Percentiles rank a stretch among this genome's conserved stretches.
Conservation (phyloP, 2,797 vertebrate genomes). For the Benthosema pterotum region DNA sequence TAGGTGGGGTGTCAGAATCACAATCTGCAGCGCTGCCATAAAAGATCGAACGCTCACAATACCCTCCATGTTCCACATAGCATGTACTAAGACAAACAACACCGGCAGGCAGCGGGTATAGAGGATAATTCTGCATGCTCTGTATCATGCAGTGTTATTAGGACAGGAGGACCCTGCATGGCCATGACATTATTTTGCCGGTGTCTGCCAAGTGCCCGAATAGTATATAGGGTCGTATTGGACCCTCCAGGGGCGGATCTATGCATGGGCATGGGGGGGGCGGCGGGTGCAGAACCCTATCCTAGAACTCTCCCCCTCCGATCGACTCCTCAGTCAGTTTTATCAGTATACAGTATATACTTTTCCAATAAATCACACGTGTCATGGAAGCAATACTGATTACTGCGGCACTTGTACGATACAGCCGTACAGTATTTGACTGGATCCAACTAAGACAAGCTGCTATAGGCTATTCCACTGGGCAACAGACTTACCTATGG, state of each 20-base stretch:
- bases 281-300: no score
- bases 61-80: constrained; percentile 61
- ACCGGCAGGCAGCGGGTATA: neutral
- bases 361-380: constrained; percentile 54
- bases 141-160: no score
- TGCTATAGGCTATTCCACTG: constrained; percentile 40
- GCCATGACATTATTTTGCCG: no score
- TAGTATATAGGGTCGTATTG: no score
- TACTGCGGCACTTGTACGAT: constrained; percentile 46
- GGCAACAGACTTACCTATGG: constrained; percentile 53
- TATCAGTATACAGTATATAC: constrained; percentile 21
- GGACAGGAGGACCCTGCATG: no score
- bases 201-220: no score
- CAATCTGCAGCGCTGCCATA: constrained; percentile 47
- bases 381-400: constrained; percentile 60
- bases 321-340: constrained; percentile 38
- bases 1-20: constrained; percentile 64
- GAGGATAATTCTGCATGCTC: no score
- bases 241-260: no score
- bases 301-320: constrained; percentile 35
- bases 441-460: constrained; percentile 11
- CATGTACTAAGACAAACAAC: constrained; percentile 49
- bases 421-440: constrained; percentile 48
- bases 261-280: no score
- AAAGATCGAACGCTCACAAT: constrained; percentile 63